These are phyloP conservation scores for Formica aserva DNA, from an alignment of 2,888 invertebrate genomes.

Conservation along the genomic window DNA sequence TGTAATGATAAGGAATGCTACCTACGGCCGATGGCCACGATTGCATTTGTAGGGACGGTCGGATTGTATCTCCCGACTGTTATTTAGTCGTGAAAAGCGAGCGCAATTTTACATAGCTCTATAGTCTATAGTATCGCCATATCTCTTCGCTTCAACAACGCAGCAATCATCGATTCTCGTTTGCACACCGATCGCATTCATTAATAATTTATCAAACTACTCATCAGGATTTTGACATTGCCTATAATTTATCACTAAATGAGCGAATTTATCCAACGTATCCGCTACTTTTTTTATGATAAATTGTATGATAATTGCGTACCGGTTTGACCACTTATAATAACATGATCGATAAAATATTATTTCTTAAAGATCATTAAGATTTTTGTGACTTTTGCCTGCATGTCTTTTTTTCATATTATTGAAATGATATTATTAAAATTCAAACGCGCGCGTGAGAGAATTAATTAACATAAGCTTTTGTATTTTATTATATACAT, in stretches of 20 bases:
- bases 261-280: conserved; percentile 4
- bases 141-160: background rate
- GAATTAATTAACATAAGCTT: background rate
- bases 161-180: conserved; percentile 43
- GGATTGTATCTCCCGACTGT: background rate
- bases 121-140: background rate
- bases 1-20: conserved; percentile 73
- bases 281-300: background rate
- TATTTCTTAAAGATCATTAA: background rate
- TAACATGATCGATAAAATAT: background rate
- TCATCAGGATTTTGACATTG: conserved; percentile 1
- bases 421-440: background rate
- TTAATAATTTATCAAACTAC: conserved; percentile 22
- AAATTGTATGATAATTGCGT: background rate
- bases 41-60: background rate
- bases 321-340: background rate
- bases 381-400: background rate
- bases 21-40: conserved; percentile 14
- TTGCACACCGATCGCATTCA: background rate
- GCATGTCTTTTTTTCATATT: background rate
- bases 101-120: conserved; percentile 23
- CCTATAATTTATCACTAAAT: conserved; percentile 10
- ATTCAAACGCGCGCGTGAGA: background rate
- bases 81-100: conserved; percentile 41
- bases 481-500: background rate